Evolutionary conservation across 2,888 invertebrate species (phyloP).

Genomic region (Apocheima hispidaria): DNA sequence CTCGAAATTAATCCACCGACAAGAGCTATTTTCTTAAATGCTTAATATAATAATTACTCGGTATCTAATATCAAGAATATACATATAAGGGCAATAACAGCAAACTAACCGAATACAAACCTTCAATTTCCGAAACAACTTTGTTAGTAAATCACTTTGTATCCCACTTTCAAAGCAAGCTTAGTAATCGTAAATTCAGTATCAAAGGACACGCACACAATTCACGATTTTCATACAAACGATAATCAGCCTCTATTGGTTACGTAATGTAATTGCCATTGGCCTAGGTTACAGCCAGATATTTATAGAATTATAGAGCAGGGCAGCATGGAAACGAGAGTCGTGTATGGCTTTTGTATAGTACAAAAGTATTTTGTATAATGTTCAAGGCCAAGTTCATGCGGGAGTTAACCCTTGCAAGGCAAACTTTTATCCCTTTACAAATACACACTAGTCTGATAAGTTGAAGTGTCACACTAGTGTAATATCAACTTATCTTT

Average conservation of each 20-base stretch:
- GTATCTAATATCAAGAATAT: too few relatives aligned
- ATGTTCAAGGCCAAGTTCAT: conserved; percentile 35
- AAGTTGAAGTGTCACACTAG: too few relatives aligned
- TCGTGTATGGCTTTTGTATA: conserved; percentile 18
- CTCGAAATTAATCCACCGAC: too few relatives aligned
- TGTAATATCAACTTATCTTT: not conserved
- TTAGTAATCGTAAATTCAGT: too few relatives aligned
- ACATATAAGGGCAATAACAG: too few relatives aligned
- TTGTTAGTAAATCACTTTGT: too few relatives aligned
- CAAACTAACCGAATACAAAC: too few relatives aligned
- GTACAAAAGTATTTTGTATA: conserved; percentile 4
- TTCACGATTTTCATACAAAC: not conserved
- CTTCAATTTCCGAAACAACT: too few relatives aligned
- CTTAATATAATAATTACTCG: too few relatives aligned
- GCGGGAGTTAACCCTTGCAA: conserved; percentile 33
- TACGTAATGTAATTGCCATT: conserved; percentile 9
- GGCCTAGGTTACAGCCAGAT: conserved; percentile 18
- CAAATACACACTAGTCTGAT: not conserved
- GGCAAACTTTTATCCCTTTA: conserved; percentile 13
- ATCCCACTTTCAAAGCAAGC: too few relatives aligned
- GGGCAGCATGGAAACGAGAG: conserved; percentile 3
- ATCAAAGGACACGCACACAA: not conserved
- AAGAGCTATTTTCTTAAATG: too few relatives aligned
- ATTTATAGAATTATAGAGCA: conserved; percentile 20
- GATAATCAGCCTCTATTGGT: not conserved